Base-by-base conservation (phyloP, 1,140 invertebrate genomes). In the Cephus cinctus region DNA sequence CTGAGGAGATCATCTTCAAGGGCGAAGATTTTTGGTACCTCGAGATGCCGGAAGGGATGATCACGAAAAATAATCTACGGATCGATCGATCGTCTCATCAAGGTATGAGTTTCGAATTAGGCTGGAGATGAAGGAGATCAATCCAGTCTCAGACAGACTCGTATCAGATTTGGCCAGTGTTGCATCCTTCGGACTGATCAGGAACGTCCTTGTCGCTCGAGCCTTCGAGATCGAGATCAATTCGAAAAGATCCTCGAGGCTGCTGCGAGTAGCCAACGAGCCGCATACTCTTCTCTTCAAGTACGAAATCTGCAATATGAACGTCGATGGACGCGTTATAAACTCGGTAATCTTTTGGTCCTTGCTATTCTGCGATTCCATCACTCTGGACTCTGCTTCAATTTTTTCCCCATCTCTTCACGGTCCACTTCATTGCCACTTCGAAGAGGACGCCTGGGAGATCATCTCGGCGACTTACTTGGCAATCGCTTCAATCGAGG, bases 111-210 rank as follows among this genome's bases (percentile, higher is more conserved):
- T 39, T n/a, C n/a, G n/a, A n/a, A n/a, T n/a, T n/a, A n/a, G n/a
- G n/a, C n/a, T n/a, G n/a, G n/a, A n/a, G n/a, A n/a, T n/a, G n/a
- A n/a, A n/a, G n/a, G n/a, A n/a, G n/a, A n/a, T n/a, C n/a, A n/a
- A n/a, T n/a, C n/a, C n/a, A n/a, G n/a, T n/a, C n/a, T n/a, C n/a
- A n/a, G n/a, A n/a, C n/a, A n/a, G n/a, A n/a, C n/a, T n/a, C n/a
- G n/a, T n/a, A n/a, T n/a, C n/a, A n/a, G n/a, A n/a, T n/a, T n/a
- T n/a, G n/a, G n/a, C n/a, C n/a, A n/a, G n/a, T n/a, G n/a, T n/a
- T n/a, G n/a, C n/a, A n/a, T n/a, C n/a, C n/a, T 61, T 71, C 14
- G 69, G 67, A 27, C 36, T 70, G 47, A 70, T 71, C 49, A 67
- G 50, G 9, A 54, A 62, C 1, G 54, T 55, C 2, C 3, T 67